Percentiles rank a stretch among this genome's conserved stretches.
phyloP scores from a whole-genome alignment of 2,113 vertebrate genomes.

The Scytalopus superciliaris region DNA sequence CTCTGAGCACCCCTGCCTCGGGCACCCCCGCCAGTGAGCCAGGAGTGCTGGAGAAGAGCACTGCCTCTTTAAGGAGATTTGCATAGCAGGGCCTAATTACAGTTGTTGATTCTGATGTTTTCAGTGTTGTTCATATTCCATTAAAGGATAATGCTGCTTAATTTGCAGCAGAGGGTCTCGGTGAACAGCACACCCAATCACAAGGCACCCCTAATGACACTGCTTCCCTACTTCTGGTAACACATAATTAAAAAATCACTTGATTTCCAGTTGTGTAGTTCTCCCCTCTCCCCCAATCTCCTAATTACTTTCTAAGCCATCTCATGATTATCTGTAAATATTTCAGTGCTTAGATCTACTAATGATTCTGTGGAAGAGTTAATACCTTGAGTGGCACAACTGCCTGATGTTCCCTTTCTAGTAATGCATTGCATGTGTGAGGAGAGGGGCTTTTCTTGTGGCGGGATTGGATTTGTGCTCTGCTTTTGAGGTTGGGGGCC shows the following conservation, averaged over 20 bases:
- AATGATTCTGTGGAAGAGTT: constrained; percentile 48
- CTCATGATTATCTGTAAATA: constrained; percentile 53
- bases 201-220: constrained; percentile 60
- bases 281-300: constrained; percentile 35
- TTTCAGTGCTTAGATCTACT: constrained; percentile 33
- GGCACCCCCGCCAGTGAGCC: neutral
- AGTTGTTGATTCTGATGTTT: constrained; percentile 53
- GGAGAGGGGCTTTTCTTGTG: neutral
- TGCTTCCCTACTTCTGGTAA: constrained; percentile 57
- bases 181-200: constrained; percentile 56
- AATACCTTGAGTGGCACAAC: constrained; percentile 4
- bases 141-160: constrained; percentile 62
- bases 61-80: constrained; percentile 59
- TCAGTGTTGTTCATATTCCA: constrained; percentile 61
- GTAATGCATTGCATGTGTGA: rapidly evolving
- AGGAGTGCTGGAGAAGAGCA: neutral
- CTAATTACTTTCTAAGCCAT: constrained; percentile 52
- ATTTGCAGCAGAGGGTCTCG: constrained; percentile 57
- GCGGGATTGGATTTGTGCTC: neutral
- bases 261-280: constrained; percentile 57
- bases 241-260: constrained; percentile 66
- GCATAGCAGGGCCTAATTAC: constrained; percentile 53
- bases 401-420: neutral
- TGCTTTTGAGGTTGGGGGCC: neutral
- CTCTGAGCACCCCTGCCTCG: neutral